Evolutionary conservation across 2,797 vertebrate genomes (phyloP), one percentile per base, ranked within the genome.

Genomic region (Aulostomus chinensis): DNA sequence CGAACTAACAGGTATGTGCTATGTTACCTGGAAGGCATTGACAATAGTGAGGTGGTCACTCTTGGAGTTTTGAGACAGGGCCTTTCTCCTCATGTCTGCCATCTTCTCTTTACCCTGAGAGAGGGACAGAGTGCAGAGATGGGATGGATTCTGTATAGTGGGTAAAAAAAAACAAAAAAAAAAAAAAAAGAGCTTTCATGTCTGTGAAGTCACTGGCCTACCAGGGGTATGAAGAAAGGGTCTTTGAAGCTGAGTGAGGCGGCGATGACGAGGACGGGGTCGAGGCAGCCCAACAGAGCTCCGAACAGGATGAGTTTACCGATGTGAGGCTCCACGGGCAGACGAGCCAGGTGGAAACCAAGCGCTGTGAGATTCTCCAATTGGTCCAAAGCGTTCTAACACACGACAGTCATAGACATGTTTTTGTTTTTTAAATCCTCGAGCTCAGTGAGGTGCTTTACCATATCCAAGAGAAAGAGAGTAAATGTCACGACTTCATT

Each of bases 241-340:
- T 99, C 97, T 90, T 97, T 99, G 90, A 99, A 99, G 90, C 97
- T 97, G 78, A 99, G 96, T 39, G 96, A 95, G 21, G 95, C 94
- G 9, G 97, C 97, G n/a, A 99, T 98, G 28, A 93, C 97, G 22
- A 99, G 94, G 0, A 97, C 93, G 0, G 97, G 97, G 78, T 98
- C 94, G 55, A 99, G 86, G 86, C 97, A 99, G 74, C 95, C 94
- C 80, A 99, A 82, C 25, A 99, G 83, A 29, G 97, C 96, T 54
- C 97, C 97, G 8, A 98, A 99, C 28, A 99, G 93, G 81, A 99
- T 99, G 91, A 99, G 94, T 68, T 99, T 99, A 17, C 97, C 96
- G 0, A 97, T 99, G 78, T 98, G 96, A 0, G 97, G 97, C 71
- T 98, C 96, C 40, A 99, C 97, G 0, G 97, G 97, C 30, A 99